phyloP scores from a whole-genome alignment of 1,140 invertebrate species.

The Vollenhovia emeryi region DNA sequence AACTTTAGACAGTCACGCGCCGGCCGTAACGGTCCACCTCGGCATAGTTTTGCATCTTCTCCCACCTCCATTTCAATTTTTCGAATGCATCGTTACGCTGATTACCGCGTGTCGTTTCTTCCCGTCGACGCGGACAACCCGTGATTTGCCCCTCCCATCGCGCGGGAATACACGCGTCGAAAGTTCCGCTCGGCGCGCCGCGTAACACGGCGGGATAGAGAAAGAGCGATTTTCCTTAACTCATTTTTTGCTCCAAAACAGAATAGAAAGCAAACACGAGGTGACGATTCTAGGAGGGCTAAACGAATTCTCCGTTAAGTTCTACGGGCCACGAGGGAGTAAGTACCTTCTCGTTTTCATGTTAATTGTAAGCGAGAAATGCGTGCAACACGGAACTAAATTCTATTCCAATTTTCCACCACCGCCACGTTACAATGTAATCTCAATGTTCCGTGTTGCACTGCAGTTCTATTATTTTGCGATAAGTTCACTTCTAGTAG shows the following conservation, averaged over 20 bases:
- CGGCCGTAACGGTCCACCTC: conserved; percentile 30
- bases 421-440: not conserved
- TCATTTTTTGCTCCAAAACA: conserved; percentile 81
- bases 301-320: conserved; percentile 99
- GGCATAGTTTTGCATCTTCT: conserved; percentile 58
- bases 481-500: not conserved
- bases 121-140: conserved; percentile 27
- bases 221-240: conserved; percentile 76
- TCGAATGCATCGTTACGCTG: conserved; percentile 56
- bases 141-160: conserved; percentile 41
- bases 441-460: not conserved
- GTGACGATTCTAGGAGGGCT: conserved; percentile 98
- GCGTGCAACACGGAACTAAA: not conserved
- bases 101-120: conserved; percentile 62
- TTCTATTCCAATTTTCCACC: not conserved
- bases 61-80: conserved; percentile 56
- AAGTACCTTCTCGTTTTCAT: conserved; percentile 85
- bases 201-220: not conserved
- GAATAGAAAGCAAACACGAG: conserved; percentile 99
- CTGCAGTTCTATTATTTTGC: not conserved
- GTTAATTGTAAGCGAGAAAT: not conserved
- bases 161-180: not conserved
- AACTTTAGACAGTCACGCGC: conserved; percentile 28
- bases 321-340: conserved; percentile 98
- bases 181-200: no score